Evolutionary conservation across 2,888 invertebrate species (phyloP), one percentile per base, ranked within the genome.

Genomic region (Apomyelois bistriatella): DNA sequence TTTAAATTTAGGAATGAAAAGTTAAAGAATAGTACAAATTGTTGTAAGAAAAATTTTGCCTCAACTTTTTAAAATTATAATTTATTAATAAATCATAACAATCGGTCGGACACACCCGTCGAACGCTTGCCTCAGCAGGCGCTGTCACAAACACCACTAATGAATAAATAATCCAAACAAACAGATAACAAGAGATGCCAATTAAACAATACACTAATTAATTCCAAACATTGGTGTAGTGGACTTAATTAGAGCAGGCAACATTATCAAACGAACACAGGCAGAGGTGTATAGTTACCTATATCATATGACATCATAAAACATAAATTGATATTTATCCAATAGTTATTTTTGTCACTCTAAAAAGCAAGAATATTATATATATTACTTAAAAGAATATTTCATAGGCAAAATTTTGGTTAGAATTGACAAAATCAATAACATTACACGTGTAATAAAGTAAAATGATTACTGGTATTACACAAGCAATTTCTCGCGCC

Each of bases 131-230:
- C 73, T 78, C 74, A 74, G 70, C 77, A 78, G 76, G 76, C 70
- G 76, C 82, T 82, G 82, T 83, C 84, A 86, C 85, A 83, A 85
- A 84, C 82, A 83, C 79, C 76, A 77, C 85, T 89, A 89, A 88
- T 89, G 85, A 89, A 86, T 89, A 88, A 89, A 89, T 89, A 89
- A 87, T 84, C 84, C 83, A 81, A 85, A 85, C 82, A 86, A 86
- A 88, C 87, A 89, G 86, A 89, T 89, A 89, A 90, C 89, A 89
- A 88, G 88, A 90, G 88, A 90, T 87, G 87, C 88, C 89, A 89
- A 89, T 90, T 90, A 89, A 89, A 90, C 89, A 89, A 90, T 90
- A 87, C 87, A 85, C 86, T 90, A 90, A 90, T 90, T 89, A 90
- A 89, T 90, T 87, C 87, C 89, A 90, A 90, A 90, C 89, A 89